A percentile compares a stretch with the other conserved stretches of the same genome.
Conservation (phyloP, 1,140 invertebrate genomes). For the Yoshiicerus persimilis region DNA sequence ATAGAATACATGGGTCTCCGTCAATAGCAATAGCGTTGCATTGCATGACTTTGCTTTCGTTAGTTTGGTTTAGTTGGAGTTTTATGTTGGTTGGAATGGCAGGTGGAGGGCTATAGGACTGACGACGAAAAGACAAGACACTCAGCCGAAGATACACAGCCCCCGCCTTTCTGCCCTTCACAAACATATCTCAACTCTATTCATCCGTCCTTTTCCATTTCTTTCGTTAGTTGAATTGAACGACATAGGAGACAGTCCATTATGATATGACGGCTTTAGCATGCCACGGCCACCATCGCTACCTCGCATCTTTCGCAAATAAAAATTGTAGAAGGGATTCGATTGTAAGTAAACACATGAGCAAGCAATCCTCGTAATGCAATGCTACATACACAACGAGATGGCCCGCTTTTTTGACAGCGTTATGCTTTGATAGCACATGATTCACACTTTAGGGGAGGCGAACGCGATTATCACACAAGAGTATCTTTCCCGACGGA, state of each 20-base stretch:
- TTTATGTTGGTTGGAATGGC: neutral
- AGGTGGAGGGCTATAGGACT: neutral
- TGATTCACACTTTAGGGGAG: neutral
- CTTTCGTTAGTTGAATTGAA: slow-evolving; percentile 1
- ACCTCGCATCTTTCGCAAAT: neutral
- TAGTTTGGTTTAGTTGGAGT: neutral
- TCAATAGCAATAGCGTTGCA: neutral
- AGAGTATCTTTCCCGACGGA: neutral
- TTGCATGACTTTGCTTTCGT: neutral
- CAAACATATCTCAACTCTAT: slow-evolving; percentile 20
- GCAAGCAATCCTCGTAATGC: neutral
- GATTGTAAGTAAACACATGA: neutral
- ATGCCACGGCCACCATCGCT: neutral
- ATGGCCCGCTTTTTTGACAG: neutral
- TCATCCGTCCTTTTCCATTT: slow-evolving; percentile 16
- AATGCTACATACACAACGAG: neutral
- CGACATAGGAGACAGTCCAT: neutral
- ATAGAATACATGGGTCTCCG: neutral
- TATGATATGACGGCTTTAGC: neutral
- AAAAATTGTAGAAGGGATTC: neutral
- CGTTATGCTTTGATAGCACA: neutral
- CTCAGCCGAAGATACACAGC: neutral
- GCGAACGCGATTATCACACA: neutral
- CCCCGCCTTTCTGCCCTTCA: slow-evolving; percentile 8
- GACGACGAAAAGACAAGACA: neutral